A percentile compares a stretch with the other conserved stretches of the same genome.
These are phyloP conservation scores for Manis crassicaudata DNA, from an alignment of 2,797 vertebrate species.

Conservation along the genomic window DNA sequence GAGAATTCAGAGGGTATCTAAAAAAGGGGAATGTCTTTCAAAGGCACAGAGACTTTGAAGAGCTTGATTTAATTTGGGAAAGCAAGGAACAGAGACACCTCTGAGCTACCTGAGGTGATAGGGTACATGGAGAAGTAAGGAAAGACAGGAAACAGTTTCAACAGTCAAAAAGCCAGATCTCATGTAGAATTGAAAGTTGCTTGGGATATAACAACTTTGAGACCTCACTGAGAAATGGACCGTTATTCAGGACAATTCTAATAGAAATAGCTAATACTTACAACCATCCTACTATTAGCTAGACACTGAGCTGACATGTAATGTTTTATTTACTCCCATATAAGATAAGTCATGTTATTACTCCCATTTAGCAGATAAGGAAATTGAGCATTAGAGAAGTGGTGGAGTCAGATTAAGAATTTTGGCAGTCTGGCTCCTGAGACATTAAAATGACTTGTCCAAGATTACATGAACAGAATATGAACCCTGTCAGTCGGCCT, in stretches of 20 bases:
- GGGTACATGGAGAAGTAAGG: background rate
- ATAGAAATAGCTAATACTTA: background rate
- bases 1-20: background rate
- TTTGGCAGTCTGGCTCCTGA: background rate
- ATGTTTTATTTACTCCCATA: conserved; percentile 16
- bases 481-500: background rate
- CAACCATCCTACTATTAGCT: background rate
- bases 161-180: background rate
- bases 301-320: background rate
- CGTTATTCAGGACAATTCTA: background rate
- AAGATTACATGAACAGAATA: background rate
- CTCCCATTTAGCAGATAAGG: background rate
- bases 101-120: background rate
- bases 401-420: background rate
- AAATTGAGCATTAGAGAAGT: background rate
- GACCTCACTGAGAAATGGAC: background rate
- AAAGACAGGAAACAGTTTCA: conserved; percentile 18
- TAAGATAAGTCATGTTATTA: background rate
- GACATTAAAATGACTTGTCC: background rate
- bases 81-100: background rate
- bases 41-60: background rate
- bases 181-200: background rate
- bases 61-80: conserved; percentile 10
- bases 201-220: background rate
- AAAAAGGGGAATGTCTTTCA: background rate